These are phyloP conservation scores for Merodon equestris DNA, from an alignment of 2,888 invertebrate species.

Conservation along the genomic window DNA sequence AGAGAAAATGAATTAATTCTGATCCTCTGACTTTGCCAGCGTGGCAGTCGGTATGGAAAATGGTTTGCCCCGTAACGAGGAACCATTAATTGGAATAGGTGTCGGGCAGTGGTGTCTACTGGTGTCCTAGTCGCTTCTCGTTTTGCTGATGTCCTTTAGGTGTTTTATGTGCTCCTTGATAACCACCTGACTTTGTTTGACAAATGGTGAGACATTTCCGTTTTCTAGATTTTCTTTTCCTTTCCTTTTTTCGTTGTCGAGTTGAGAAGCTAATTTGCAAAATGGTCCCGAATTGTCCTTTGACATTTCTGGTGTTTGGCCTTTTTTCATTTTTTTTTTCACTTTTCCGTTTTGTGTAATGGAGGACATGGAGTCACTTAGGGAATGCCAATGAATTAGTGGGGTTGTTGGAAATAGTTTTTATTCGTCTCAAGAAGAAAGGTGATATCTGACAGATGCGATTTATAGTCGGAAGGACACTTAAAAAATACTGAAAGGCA, in stretches of 20 bases:
- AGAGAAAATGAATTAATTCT: constrained; percentile 55
- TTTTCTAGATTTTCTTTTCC: neutral
- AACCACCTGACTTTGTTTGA: constrained; percentile 44
- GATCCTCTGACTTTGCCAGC: too few species aligned
- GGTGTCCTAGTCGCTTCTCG: too few species aligned
- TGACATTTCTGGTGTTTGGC: constrained; percentile 18
- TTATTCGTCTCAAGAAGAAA: neutral
- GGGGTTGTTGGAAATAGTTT: constrained; percentile 12
- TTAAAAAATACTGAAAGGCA: neutral
- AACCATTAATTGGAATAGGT: constrained; percentile 60
- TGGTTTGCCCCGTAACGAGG: constrained; percentile 50
- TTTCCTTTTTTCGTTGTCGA: constrained; percentile 1
- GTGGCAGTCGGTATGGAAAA: constrained; percentile 47
- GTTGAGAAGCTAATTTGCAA: constrained; percentile 62
- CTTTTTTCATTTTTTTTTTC: constrained; percentile 32
- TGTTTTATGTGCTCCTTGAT: constrained; percentile 1
- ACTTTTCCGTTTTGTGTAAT: constrained; percentile 11
- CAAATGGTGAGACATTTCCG: constrained; percentile 51
- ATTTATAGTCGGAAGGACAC: neutral
- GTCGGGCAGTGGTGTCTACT: constrained; percentile 10
- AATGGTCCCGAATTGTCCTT: constrained; percentile 50
- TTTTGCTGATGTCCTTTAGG: neutral
- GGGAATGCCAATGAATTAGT: constrained; percentile 24
- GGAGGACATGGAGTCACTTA: constrained; percentile 16
- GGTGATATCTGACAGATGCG: constrained; percentile 19